Evolutionary conservation across 2,113 vertebrate species (phyloP).

Genomic region (Paedocypris sp.): DNA sequence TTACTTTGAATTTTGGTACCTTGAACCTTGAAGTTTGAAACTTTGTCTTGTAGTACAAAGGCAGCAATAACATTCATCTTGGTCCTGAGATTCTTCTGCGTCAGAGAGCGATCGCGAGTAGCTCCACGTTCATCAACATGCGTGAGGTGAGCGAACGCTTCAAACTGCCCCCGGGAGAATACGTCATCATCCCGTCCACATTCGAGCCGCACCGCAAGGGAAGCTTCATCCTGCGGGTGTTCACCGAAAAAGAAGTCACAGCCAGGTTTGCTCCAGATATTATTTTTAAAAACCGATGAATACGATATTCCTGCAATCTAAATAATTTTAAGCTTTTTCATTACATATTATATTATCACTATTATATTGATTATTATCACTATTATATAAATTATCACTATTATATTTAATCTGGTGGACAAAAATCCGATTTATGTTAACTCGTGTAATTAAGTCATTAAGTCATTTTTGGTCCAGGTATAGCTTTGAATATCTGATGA

Average conservation of each 20-base stretch:
- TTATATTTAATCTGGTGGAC: no score
- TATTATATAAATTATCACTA: no score
- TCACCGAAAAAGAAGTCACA: slow-evolving; percentile 67
- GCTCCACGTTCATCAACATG: slow-evolving; percentile 62
- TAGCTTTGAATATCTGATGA: no score
- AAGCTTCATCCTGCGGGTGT: slow-evolving; percentile 73
- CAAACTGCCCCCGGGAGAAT: slow-evolving; percentile 67
- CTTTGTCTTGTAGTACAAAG: slow-evolving; percentile 47
- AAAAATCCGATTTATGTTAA: no score
- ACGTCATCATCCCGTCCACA: slow-evolving; percentile 73
- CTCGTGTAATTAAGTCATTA: no score
- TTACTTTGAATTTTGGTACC: no score
- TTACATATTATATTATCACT: no score
- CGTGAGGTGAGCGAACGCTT: slow-evolving; percentile 66
- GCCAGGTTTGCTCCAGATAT: slow-evolving; percentile 36
- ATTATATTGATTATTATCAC: no score
- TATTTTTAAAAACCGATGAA: background rate
- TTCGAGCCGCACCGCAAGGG: slow-evolving; percentile 71
- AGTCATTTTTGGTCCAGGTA: no score
- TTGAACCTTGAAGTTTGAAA: no score
- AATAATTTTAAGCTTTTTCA: no score
- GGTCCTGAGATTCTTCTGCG: slow-evolving; percentile 62
- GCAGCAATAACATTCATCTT: slow-evolving; percentile 46
- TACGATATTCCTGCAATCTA: no score
- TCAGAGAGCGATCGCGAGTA: slow-evolving; percentile 47